Base-by-base conservation (phyloP, 2,113 vertebrate species). In the Pholis gunnellus region DNA sequence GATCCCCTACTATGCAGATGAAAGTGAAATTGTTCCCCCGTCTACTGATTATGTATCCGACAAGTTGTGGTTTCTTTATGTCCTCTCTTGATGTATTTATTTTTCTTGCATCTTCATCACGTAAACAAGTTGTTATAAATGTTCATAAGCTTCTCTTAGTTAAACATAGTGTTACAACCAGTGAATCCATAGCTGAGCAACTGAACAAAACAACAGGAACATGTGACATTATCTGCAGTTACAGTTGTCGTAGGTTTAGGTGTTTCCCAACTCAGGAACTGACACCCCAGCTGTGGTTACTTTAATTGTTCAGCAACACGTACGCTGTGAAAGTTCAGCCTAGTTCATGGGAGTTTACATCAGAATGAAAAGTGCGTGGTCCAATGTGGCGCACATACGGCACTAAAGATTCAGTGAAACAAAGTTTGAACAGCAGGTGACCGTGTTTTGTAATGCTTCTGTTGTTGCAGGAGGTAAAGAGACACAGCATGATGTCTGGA, bases 401-500 rank as follows among this genome's bases (percentile, higher is more conserved):
- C 63, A 25, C 14, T 38, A 27, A 18, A 46, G 4, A 52, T 13
- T 13, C 14, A 42, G 29, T 0, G n/a, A 76, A n/a, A 59, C 40
- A 70, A 5, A 20, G 54, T 59, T 48, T 61, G 11, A 15, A 2
- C 4, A 13, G 31, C 25, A 9, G 29, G 7, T 42, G n/a, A 59
- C 40, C 42, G 2, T 72, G 63, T 8, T 63, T 15, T 64, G 1
- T 50, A 1, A 65, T 76, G 11, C 5, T 67, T 9, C 4, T 15
- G 2, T 75, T 48, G 5, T 40, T 76, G 31, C 83, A 99, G 98
- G 98, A 88, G 98, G 98, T 73, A 99, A 99, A 92, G 98, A 99
- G 94, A 99, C 98, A 40, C 96, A 97, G 82, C 96, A 97, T 0
- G 97, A 99, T 52, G 98, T 97, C 13, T 99, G 98, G 98, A 99